Conservation (phyloP, 2,113 vertebrate genomes). For the Sisor rabdophorus region DNA sequence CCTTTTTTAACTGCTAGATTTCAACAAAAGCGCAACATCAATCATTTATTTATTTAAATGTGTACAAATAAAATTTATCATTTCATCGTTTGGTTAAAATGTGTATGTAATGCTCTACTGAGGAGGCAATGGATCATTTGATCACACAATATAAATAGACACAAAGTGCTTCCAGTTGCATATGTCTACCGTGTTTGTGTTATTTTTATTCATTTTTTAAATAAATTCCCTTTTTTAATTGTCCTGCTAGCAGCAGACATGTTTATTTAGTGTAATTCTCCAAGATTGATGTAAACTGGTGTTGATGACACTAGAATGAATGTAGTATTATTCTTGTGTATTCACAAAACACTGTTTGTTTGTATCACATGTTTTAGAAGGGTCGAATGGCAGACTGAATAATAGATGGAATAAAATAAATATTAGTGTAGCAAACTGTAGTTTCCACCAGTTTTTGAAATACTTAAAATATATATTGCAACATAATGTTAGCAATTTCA, state of each 20-base stretch:
- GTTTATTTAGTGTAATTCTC: constrained; percentile 28
- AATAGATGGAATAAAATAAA: background rate
- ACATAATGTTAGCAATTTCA: too few species aligned
- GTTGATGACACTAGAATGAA: constrained; percentile 44
- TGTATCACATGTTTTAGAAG: background rate
- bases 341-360: constrained; percentile 46
- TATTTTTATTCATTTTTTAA: constrained; percentile 7
- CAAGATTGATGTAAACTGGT: constrained; percentile 53
- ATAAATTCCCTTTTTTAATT: background rate
- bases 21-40: too few species aligned
- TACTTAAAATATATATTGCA: too few species aligned
- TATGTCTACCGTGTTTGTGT: background rate
- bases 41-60: too few species aligned
- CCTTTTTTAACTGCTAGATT: background rate
- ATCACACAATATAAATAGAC: background rate
- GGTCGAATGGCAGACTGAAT: background rate
- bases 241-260: background rate
- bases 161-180: background rate
- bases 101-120: background rate
- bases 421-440: background rate
- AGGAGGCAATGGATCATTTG: constrained; percentile 3
- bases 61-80: too few species aligned
- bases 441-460: too few species aligned
- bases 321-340: constrained; percentile 39
- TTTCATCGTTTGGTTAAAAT: background rate